phyloP scores from a whole-genome alignment of 1,140 invertebrate genomes.

The Leptinotarsa lineolata region DNA sequence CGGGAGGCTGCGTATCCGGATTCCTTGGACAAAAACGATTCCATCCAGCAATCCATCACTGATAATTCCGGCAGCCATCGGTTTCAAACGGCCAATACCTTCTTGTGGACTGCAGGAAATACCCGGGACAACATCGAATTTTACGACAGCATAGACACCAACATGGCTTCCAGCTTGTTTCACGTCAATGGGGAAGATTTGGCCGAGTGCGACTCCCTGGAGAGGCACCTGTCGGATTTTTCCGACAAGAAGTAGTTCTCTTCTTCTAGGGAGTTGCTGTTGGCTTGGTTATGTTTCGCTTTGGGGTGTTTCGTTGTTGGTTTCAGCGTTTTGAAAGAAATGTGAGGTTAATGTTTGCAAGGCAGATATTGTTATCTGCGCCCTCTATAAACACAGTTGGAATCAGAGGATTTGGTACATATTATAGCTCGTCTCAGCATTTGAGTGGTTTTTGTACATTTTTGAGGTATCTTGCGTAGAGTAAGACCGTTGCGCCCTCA shows the following conservation, averaged over 20 bases:
- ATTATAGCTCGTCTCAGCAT: too few relatives aligned
- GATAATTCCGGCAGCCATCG: constrained; percentile 52
- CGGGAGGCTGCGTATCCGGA: constrained; percentile 47
- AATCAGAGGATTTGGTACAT: too few relatives aligned
- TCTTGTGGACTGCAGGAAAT: constrained; percentile 55
- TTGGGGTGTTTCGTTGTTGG: too few relatives aligned
- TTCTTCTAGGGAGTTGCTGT: neutral
- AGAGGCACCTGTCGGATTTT: constrained; percentile 48
- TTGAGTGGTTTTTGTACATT: too few relatives aligned
- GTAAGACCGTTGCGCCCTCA: too few relatives aligned
- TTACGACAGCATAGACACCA: constrained; percentile 64
- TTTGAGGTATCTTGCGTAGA: too few relatives aligned
- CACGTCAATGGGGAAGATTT: constrained; percentile 59
- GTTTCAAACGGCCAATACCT: constrained; percentile 55
- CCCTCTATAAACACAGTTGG: too few relatives aligned
- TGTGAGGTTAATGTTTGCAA: too few relatives aligned
- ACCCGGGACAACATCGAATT: constrained; percentile 32
- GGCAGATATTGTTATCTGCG: too few relatives aligned
- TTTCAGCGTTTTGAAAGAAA: too few relatives aligned
- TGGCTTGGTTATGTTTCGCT: neutral
- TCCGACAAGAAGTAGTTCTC: constrained; percentile 40
- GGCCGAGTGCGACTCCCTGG: constrained; percentile 63
- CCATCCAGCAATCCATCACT: constrained; percentile 45
- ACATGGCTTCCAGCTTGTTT: constrained; percentile 55
- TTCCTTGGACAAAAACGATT: constrained; percentile 49